Base-by-base conservation (phyloP, 2,113 vertebrate genomes). In the Phasianus colchicus region DNA sequence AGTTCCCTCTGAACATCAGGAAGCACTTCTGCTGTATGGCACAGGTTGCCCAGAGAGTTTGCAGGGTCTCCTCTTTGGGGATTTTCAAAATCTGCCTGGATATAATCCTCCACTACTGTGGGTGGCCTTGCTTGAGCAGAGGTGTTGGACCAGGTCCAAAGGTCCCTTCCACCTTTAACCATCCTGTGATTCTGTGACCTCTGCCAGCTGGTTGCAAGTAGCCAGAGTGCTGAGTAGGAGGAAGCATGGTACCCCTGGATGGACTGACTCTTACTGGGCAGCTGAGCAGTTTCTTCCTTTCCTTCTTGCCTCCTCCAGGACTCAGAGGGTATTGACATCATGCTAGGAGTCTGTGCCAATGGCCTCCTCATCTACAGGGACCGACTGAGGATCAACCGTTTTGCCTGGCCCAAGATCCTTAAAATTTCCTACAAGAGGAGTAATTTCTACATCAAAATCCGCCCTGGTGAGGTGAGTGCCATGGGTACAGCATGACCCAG, bases 351-450 rank as follows among this genome's bases (percentile, higher is more conserved):
- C 83, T 99, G 99, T 18, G 99, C 99, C 97, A 99, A 99, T 0
- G 99, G 99, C 57, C 98, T 99, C 82, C 98, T 99, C 70, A 99
- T 99, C 93, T 99, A 99, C 97, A 98, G 99, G 30, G 99, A 99
- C 88, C 98, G 99, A 43, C 98, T 99, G 95, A 98, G 99, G 96
- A 99, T 99, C 98, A 99, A 99, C 95, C 99, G 99, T 79, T 99
- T 99, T 1, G 99, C 99, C 91, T 99, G 99, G 99, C 99, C 99
- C 89, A 99, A 99, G 98, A 99, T 99, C 95, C 99, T 99, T n/a
- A 99, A 99, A 96, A 99, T 99, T 94, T 99, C 99, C 58, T 99
- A 99, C 65, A 99, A 99, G 94, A 98, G 99, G 95, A 99, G 99
- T 97, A 99, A 99, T 97, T 99, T 99, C 95, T 99, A 99, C 96